Evolutionary conservation across 2,888 invertebrate genomes (phyloP), one percentile per base, ranked within the genome.

Genomic region (Plagiodera versicolora): DNA sequence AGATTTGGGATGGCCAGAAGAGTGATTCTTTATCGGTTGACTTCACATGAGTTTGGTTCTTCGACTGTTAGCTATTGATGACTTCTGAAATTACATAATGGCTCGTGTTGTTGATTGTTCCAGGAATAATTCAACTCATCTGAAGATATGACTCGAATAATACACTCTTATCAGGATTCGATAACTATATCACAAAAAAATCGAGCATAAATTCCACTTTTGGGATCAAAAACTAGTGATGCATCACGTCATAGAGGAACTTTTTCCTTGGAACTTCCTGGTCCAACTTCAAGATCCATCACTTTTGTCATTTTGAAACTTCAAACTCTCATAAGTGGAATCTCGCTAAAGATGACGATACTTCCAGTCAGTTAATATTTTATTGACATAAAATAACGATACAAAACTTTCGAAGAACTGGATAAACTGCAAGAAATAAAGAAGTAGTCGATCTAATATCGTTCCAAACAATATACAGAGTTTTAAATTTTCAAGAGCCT

Each of bases 1-100:
- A 79, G 92, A 94, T 80, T 88, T 97, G 68, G 91, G 92, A 64
- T 98, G 98, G 98, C 94, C 94, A 51, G 93, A 93, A 79, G 92
- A 93, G 79, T 94, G 85, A 79, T 68, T 46, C 35, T 50, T 58
- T 16, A 59, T 60, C 60, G 39, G 52, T 49, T 24, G 47, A 61
- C n/a, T n/a, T n/a, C n/a, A n/a, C n/a, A n/a, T n/a, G n/a, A n/a
- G n/a, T n/a, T n/a, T n/a, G n/a, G n/a, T n/a, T n/a, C n/a, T n/a
- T n/a, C n/a, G n/a, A n/a, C n/a, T n/a, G n/a, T n/a, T n/a, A n/a
- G n/a, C n/a, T n/a, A n/a, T n/a, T n/a, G n/a, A n/a, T n/a, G n/a
- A n/a, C n/a, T n/a, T n/a, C n/a, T n/a, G n/a, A n/a, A n/a, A n/a
- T n/a, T n/a, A n/a, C n/a, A n/a, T n/a, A n/a, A n/a, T n/a, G n/a